Evolutionary conservation across 2,113 vertebrate genomes (phyloP).

Genomic region (Carassius gibelio): DNA sequence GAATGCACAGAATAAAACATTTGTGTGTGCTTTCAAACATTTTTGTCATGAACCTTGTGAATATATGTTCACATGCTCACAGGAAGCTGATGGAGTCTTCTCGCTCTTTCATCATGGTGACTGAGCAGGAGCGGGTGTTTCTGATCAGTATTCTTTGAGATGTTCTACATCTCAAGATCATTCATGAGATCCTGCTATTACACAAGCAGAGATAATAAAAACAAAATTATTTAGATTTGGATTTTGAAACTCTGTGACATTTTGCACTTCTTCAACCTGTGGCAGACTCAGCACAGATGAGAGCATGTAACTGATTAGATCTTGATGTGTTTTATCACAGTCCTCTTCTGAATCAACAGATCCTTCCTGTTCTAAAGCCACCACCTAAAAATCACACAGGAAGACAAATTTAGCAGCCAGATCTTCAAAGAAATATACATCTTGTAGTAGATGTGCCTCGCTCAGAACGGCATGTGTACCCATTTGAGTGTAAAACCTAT

Average conservation of each 20-base stretch:
- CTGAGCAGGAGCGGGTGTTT: conserved; percentile 77
- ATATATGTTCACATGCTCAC: conserved; percentile 55
- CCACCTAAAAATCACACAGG: conserved; percentile 74
- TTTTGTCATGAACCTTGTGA: background rate
- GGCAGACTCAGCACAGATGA: conserved; percentile 77
- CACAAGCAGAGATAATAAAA: background rate
- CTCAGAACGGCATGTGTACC: background rate
- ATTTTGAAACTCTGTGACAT: background rate
- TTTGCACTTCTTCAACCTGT: conserved; percentile 67
- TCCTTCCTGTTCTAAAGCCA: conserved; percentile 73
- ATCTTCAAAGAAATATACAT: background rate
- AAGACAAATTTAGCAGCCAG: background rate
- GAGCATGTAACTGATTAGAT: conserved; percentile 75
- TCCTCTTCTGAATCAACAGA: conserved; percentile 52
- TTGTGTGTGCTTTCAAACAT: background rate
- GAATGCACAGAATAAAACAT: background rate
- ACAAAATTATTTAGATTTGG: background rate
- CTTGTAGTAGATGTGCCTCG: background rate
- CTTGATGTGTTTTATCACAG: conserved; percentile 68
- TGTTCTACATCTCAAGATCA: conserved; percentile 50
- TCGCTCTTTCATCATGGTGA: conserved; percentile 76
- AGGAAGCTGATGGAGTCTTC: conserved; percentile 69
- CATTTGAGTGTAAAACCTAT: background rate
- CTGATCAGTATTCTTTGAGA: conserved; percentile 13
- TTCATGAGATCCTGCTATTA: conserved; percentile 61